phyloP scores from a whole-genome alignment of 2,888 invertebrate genomes.

The Glyphotaelius pellucidus region DNA sequence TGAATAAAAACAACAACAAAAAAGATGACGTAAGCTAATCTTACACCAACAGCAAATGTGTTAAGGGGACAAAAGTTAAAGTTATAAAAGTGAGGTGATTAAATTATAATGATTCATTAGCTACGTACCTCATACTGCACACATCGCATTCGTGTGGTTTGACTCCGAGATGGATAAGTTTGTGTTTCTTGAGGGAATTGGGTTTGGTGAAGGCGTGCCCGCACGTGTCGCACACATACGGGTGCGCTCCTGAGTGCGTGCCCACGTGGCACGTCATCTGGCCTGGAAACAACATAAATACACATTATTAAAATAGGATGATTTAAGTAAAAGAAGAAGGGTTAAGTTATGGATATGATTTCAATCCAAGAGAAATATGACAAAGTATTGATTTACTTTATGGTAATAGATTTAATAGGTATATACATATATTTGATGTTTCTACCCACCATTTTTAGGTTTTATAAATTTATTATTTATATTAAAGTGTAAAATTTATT shows the following conservation, averaged over 20 bases:
- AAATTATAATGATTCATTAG: too few relatives aligned
- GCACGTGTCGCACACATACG: slow-evolving; percentile 81
- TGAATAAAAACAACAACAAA: too few relatives aligned
- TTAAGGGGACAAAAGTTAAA: too few relatives aligned
- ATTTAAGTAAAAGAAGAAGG: not conserved
- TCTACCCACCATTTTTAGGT: too few relatives aligned
- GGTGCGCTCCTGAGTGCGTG: slow-evolving; percentile 74
- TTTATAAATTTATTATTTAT: too few relatives aligned
- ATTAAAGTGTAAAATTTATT: too few relatives aligned
- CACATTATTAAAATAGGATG: not conserved
- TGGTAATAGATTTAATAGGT: too few relatives aligned
- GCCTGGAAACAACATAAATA: slow-evolving; percentile 69
- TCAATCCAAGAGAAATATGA: not conserved
- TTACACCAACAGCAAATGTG: too few relatives aligned
- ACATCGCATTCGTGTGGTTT: slow-evolving; percentile 76
- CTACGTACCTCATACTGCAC: slow-evolving; percentile 73
- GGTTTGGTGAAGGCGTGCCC: slow-evolving; percentile 76
- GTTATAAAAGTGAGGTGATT: too few relatives aligned
- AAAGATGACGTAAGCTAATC: too few relatives aligned
- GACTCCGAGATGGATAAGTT: slow-evolving; percentile 79
- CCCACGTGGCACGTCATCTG: slow-evolving; percentile 74
- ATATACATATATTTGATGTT: too few relatives aligned
- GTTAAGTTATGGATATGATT: not conserved
- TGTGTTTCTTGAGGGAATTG: slow-evolving; percentile 78
- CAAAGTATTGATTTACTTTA: too few relatives aligned